Evolutionary conservation across 2,888 invertebrate genomes (phyloP), one percentile per base, ranked within the genome.

Genomic region (Ornithoptera alexandrae): DNA sequence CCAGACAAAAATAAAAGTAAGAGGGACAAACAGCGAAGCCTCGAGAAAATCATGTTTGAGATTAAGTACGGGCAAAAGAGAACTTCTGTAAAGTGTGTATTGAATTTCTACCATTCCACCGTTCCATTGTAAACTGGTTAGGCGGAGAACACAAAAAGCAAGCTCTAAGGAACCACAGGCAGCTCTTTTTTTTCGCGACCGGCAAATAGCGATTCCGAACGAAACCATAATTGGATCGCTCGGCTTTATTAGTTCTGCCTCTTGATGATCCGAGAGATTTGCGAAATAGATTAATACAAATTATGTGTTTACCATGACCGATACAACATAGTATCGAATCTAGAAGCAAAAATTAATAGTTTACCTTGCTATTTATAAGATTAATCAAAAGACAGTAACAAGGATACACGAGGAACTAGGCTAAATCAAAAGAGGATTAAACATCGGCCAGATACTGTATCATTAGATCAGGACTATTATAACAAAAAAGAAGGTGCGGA

Each of bases 51-150:
- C 72, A 73, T 73, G 74, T 76, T 76, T 73, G 72, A 71, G 67
- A 73, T 75, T 76, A 77, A 73, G 76, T 75, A 74, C 75, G 75
- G 75, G 73, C 72, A 76, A 72, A 71, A 72, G 76, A 76, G 67
- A 76, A 74, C 75, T 73, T 74, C 75, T 75, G 70, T 76, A 77
- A 71, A 74, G 76, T 75, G 74, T 73, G 79, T 83, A 85, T 85
- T 83, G 81, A 81, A 77, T 85, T 83, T 84, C 84, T 81, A 74
- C 76, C 76, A 78, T 76, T 77, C 75, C 71, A 62, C 68, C 15
- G 60, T 58, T 56, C 70, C 67, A 61, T 70, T 70, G 70, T 70
- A 60, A 57, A 58, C 64, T 59, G 70, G 67, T 63, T 60, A 66
- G 42, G 71, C 61, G 67, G 59, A 58, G 67, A 56, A 60, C 57